Evolutionary conservation across 2,888 invertebrate genomes (phyloP), one percentile per base, ranked within the genome.

Genomic region (Himalopsyche anomala): DNA sequence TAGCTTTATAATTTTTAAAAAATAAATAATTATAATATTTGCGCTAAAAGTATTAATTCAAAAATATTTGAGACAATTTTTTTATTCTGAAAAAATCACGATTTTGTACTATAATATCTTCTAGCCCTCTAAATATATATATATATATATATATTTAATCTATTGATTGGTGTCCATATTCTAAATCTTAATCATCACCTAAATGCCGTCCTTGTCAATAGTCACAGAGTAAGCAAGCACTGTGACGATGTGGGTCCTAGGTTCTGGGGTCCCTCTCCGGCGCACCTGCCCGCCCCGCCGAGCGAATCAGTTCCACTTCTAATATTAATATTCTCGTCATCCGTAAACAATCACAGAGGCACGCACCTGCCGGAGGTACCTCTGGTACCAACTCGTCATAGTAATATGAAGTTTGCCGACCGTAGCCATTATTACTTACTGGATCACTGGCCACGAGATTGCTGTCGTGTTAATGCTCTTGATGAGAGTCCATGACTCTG

Each of bases 221-320:
- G n/a, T n/a, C 28, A n/a, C 19, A 19, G 62, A 19, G 28, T 6
- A 19, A 8, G 56, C n/a, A 11, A 8, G n/a, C n/a, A 11, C 9
- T 62, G 62, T 62, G 62, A 62, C 62, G 19, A 62, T 62, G 62
- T 19, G 62, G 62, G 62, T 62, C 62, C 19, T 19, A 62, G 62
- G 62, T 80, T 80, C 80, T 42, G 8, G 2, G 80, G n/a, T 40
- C 38, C 42, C 11, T 42, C 40, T 12, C 40, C 12, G 15, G 11
- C 45, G 74, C 83, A 83, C 83, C 83, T 83, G 83, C 83, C 51
- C 83, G 83, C 83, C 83, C 82, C 56, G 28, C 54, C 54, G 86
- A 79, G 81, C 85, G 81, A 87, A 87, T 87, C 87, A 85, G 87
- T 87, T 87, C 87, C 87, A 87, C 85, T 87, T 81, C 82, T 87